Evolutionary conservation across 2,888 invertebrate genomes (phyloP), one percentile per base, ranked within the genome.

Genomic region (Lysandra bellargus): DNA sequence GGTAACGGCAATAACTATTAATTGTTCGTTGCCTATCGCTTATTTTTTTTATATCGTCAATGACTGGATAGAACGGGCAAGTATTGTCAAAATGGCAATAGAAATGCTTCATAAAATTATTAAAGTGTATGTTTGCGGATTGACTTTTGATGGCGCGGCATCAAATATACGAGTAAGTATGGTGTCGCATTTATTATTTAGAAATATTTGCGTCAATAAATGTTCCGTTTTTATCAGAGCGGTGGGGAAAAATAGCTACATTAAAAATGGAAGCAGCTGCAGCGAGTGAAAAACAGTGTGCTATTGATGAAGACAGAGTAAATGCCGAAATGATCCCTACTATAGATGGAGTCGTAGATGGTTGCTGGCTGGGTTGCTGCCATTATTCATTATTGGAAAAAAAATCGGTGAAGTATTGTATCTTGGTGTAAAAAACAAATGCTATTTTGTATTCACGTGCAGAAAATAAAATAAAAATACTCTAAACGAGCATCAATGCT

Each of bases 371-470:
- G 23, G 23, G 64, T 30, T 75, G 49, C 49, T 23, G 76, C 14
- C 49, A 49, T 76, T 23, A 76, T 53, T 76, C 5, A 5, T 33
- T 33, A 33, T 33, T 33, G 53, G 75, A 6, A 76, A 44, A 30
- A n/a, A 76, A 76, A 23, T 57, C 53, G 23, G 30, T n/a, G 17
- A n/a, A 76, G 44, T n/a, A 12, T 76, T 49, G n/a, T 76, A 49
- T n/a, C 49, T 76, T 23, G 76, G 53, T 3, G 30, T 76, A 6
- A 76, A 53, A 49, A 76, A 53, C 23, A 76, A 76, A 49, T 76
- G 30, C 14, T 76, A 53, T 49, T 30, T 23, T 76, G 76, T 23
- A 44, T 44, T 9, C 53, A 76, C 40, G 53, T 17, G 4, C 49
- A 30, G 7, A 76, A 53, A 40, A 77, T 12, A 60, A 33, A 30